Percentiles rank a stretch among this genome's conserved stretches.
phyloP scores from a whole-genome alignment of 2,888 invertebrate species.

The Cantharis lateralis region DNA sequence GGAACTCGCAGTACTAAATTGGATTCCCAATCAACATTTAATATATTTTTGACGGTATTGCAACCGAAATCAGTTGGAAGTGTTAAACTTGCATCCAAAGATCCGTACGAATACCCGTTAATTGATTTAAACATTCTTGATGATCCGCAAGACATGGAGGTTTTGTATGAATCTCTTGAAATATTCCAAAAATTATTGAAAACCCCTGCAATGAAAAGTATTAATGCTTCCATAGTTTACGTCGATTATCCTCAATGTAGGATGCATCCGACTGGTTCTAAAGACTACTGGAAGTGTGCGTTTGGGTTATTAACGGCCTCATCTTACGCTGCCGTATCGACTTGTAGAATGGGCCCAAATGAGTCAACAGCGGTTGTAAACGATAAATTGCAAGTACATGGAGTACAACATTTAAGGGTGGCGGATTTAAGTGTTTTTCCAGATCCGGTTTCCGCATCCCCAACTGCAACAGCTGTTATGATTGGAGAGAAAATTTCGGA shows the following conservation, averaged over 20 bases:
- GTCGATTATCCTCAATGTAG: constrained; percentile 62
- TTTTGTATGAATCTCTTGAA: constrained; percentile 64
- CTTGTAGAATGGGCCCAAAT: constrained; percentile 52
- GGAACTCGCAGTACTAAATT: constrained; percentile 56
- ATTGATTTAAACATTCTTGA: constrained; percentile 74
- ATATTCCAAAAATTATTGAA: constrained; percentile 63
- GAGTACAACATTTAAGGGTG: constrained; percentile 65
- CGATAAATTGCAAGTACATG: constrained; percentile 55
- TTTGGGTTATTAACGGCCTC: constrained; percentile 62
- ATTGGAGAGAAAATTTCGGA: constrained; percentile 72
- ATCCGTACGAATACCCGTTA: constrained; percentile 58
- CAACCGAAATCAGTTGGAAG: not conserved
- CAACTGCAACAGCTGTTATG: constrained; percentile 71
- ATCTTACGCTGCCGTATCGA: constrained; percentile 64
- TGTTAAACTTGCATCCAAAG: not conserved
- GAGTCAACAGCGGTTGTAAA: constrained; percentile 53
- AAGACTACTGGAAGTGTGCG: constrained; percentile 61
- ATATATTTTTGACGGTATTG: not conserved
- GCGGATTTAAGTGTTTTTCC: constrained; percentile 74
- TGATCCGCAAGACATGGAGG: constrained; percentile 64
- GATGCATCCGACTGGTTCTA: constrained; percentile 63
- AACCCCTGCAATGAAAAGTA: constrained; percentile 62
- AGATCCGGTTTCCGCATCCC: constrained; percentile 67
- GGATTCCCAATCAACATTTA: not conserved
- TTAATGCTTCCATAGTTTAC: constrained; percentile 61